These are phyloP conservation scores for Geotrupes spiniger DNA, from an alignment of 2,888 invertebrate species.

Conservation along the genomic window DNA sequence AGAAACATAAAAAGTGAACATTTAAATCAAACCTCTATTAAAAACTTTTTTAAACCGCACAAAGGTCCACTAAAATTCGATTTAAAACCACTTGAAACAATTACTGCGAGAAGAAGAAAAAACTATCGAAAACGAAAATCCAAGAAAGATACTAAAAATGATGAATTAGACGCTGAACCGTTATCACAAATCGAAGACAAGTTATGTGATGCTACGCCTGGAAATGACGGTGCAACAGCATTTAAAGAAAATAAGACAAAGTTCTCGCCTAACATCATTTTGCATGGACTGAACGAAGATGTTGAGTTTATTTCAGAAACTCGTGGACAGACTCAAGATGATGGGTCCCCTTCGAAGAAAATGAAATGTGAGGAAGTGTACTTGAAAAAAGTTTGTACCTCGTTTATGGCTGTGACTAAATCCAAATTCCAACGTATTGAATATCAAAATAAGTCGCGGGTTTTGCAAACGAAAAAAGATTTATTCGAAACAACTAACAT, in stretches of 20 bases:
- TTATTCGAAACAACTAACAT: neutral
- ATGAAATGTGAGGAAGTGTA: neutral
- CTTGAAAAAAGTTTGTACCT: no score
- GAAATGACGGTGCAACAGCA: conserved; percentile 1
- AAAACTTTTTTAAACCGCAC: conserved; percentile 8
- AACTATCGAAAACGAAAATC: neutral
- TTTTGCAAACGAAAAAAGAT: neutral
- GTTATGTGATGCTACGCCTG: neutral
- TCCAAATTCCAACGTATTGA: neutral
- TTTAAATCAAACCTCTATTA: conserved; percentile 13
- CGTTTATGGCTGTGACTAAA: neutral
- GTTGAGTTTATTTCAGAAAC: conserved; percentile 2
- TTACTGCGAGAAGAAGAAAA: conserved; percentile 2
- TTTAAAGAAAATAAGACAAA: conserved; percentile 2
- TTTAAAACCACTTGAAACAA: conserved; percentile 2
- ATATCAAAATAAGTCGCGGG: neutral
- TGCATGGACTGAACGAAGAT: conserved; percentile 1
- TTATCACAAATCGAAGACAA: neutral
- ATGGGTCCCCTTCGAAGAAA: conserved; percentile 5
- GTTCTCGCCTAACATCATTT: conserved; percentile 13
- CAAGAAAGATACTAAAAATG: neutral
- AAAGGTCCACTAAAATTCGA: conserved; percentile 16
- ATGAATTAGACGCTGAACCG: neutral
- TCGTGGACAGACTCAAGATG: neutral
- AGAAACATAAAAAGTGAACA: neutral